phyloP scores from a whole-genome alignment of 2,797 vertebrate genomes.

The Argyrosomus regius region DNA sequence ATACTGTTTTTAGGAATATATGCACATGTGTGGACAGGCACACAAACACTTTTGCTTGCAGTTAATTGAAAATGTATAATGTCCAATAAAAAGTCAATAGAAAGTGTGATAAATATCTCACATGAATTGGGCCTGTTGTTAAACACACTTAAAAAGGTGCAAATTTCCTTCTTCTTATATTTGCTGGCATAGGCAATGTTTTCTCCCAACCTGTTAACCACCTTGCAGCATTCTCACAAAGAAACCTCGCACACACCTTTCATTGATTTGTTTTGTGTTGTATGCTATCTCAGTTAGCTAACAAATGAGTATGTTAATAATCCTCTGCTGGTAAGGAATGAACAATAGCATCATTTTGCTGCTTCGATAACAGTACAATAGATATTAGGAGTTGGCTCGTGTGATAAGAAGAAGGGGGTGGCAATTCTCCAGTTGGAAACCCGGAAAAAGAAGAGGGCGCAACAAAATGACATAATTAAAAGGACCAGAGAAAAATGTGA shows the following conservation, averaged over 20 bases:
- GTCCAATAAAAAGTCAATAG: constrained; percentile 52
- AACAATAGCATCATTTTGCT: not conserved
- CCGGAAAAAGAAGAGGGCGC: no score
- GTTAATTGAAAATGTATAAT: constrained; percentile 63
- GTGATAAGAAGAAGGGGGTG: no score
- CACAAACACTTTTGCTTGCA: constrained; percentile 23
- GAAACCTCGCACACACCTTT: constrained; percentile 39
- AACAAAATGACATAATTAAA: no score
- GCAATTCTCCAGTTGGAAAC: no score
- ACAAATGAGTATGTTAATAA: constrained; percentile 50
- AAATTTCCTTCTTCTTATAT: constrained; percentile 26
- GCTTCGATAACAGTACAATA: constrained; percentile 9
- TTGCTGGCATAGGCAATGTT: constrained; percentile 22
- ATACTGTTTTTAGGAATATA: constrained; percentile 3
- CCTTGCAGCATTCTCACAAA: constrained; percentile 35
- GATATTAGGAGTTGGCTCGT: not conserved
- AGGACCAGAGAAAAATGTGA: no score
- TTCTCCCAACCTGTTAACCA: constrained; percentile 46
- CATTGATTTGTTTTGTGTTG: constrained; percentile 48
- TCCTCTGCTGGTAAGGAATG: constrained; percentile 21
- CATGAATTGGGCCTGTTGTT: constrained; percentile 38
- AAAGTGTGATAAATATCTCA: constrained; percentile 68
- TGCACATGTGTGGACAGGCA: constrained; percentile 17
- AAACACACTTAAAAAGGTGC: constrained; percentile 60
- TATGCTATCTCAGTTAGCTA: constrained; percentile 37